Evolutionary conservation across 1,140 invertebrate species (phyloP).

Genomic region (Rhopalosiphum padi): DNA sequence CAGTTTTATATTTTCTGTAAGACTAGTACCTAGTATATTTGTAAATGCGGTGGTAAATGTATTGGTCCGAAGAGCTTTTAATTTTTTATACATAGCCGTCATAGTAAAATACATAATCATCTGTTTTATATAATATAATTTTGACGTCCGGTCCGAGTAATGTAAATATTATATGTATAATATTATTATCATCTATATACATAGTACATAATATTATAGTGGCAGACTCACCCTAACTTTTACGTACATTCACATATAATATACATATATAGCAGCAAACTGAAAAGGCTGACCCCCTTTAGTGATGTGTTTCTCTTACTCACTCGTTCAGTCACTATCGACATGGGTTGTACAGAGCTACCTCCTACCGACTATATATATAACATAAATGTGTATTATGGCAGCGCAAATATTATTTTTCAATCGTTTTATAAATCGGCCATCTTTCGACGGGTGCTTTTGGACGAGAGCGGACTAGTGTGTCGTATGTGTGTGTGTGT

Average conservation of each 20-base stretch:
- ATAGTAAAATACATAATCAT: background rate
- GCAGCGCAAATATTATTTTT: conserved; percentile 48
- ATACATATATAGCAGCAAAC: background rate
- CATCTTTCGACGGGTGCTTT: background rate
- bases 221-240: background rate
- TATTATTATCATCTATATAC: background rate
- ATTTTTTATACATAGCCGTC: too few relatives aligned
- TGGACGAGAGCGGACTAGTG: background rate
- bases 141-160: background rate
- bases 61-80: too few relatives aligned
- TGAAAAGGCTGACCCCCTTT: background rate
- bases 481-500: too few relatives aligned
- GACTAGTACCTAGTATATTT: too few relatives aligned
- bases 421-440: conserved; percentile 52
- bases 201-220: background rate
- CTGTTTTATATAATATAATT: background rate
- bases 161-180: background rate
- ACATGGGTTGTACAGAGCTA: background rate
- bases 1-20: too few relatives aligned
- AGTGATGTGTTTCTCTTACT: background rate
- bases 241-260: background rate
- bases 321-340: background rate
- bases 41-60: too few relatives aligned
- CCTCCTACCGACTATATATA: background rate
- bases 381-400: conserved; percentile 21